Evolutionary conservation across 2,797 vertebrate species (phyloP).

Genomic region (Peromyscus melanophrys): DNA sequence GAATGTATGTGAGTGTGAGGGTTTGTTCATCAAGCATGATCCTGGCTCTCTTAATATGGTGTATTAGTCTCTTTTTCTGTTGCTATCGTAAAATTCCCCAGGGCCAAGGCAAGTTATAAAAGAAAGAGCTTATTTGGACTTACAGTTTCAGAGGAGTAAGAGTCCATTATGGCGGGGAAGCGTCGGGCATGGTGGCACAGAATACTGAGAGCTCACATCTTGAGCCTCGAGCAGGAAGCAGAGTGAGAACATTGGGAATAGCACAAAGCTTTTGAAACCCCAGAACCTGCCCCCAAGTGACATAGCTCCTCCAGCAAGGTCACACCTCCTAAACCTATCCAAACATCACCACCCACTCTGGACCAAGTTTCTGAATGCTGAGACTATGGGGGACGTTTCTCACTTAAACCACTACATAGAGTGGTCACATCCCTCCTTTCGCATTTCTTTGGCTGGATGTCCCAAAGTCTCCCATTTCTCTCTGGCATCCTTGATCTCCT

Average conservation of each 20-base stretch:
- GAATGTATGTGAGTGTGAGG: background rate
- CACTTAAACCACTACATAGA: no score
- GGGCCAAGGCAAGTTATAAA: background rate
- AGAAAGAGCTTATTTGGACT: background rate
- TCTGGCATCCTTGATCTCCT: background rate
- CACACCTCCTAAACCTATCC: background rate
- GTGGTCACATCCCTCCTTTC: background rate
- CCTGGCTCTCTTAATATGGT: background rate
- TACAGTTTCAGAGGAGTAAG: background rate
- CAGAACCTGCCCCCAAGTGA: background rate
- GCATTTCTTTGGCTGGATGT: background rate
- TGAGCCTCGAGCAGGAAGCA: background rate
- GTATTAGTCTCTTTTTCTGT: background rate
- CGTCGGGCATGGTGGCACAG: no score
- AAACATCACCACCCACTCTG: background rate
- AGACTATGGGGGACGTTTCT: background rate
- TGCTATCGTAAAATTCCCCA: background rate
- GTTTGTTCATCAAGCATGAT: fast-evolving
- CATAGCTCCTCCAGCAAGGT: background rate
- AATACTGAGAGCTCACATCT: background rate
- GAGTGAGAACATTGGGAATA: background rate
- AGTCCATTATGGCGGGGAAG: background rate
- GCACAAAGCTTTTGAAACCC: background rate
- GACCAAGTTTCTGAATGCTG: background rate
- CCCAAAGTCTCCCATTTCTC: background rate